phyloP scores from a whole-genome alignment of 2,113 vertebrate genomes.

The Brachyhypopomus gauderio region DNA sequence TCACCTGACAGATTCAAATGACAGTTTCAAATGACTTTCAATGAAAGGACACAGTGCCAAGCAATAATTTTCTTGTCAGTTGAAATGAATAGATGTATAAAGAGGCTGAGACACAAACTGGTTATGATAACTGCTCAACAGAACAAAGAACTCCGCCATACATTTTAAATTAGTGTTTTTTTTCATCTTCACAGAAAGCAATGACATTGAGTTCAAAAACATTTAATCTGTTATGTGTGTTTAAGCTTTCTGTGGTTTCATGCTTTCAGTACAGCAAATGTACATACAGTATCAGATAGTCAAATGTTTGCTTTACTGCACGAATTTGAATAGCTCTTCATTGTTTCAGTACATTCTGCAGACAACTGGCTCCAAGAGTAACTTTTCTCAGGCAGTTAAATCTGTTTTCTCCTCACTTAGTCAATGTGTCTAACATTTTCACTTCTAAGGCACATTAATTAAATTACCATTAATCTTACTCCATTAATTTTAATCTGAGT shows the following conservation, averaged over 20 bases:
- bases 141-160: constrained; percentile 1
- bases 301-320: too few relatives aligned
- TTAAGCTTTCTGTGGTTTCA: neutral
- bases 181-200: neutral
- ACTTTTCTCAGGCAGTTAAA: neutral
- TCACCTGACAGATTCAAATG: neutral
- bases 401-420: too few relatives aligned
- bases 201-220: neutral
- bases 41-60: neutral
- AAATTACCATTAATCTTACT: too few relatives aligned
- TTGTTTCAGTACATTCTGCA: neutral
- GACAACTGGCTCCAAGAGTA: neutral
- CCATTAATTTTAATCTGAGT: neutral
- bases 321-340: neutral
- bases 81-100: neutral
- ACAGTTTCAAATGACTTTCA: neutral
- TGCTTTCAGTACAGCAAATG: neutral
- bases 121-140: neutral
- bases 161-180: neutral
- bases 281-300: neutral
- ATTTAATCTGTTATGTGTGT: neutral
- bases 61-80: neutral
- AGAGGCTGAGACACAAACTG: neutral
- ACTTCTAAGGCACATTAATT: too few relatives aligned
- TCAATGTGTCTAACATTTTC: too few relatives aligned